These are phyloP conservation scores for Aulostomus chinensis DNA, from an alignment of 2,797 vertebrate species.

Conservation along the genomic window DNA sequence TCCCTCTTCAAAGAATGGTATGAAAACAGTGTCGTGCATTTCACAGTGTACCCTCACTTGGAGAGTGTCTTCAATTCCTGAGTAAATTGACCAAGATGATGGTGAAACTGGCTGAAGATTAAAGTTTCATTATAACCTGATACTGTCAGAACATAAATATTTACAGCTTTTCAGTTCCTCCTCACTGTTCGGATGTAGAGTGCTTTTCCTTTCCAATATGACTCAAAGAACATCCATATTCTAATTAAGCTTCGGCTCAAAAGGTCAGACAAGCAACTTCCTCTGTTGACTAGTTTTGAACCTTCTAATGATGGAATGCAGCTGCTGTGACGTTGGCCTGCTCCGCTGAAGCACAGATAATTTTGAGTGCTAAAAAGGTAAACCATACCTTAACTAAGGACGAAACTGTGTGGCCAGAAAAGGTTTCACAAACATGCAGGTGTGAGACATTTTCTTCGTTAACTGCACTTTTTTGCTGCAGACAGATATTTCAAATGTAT, in stretches of 20 bases:
- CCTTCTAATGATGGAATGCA: constrained; percentile 1
- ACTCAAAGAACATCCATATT: constrained; percentile 40
- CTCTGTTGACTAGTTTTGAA: constrained; percentile 11
- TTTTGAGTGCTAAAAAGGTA: constrained; percentile 1
- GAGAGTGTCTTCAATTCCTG: too few species aligned
- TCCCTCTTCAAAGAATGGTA: too few species aligned
- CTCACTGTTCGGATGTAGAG: constrained; percentile 10
- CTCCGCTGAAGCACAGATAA: background rate
- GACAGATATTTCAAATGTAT: too few species aligned
- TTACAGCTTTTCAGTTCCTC: constrained; percentile 19
- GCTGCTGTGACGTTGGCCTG: constrained; percentile 1
- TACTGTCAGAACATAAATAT: constrained; percentile 15
- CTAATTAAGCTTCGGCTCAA: constrained; percentile 35
- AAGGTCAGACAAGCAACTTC: constrained; percentile 29
- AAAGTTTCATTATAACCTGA: constrained; percentile 1
- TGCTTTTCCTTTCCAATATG: constrained; percentile 7
- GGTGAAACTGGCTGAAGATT: constrained; percentile 2
- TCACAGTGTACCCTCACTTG: background rate
- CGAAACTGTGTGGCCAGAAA: too few species aligned
- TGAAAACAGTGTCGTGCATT: too few species aligned
- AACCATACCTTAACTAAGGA: background rate
- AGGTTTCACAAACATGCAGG: too few species aligned
- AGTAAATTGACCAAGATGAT: constrained; percentile 5
- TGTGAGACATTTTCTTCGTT: too few species aligned
- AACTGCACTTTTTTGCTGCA: too few species aligned